phyloP scores from a whole-genome alignment of 2,888 invertebrate species.

The Ennomos quercinarius region DNA sequence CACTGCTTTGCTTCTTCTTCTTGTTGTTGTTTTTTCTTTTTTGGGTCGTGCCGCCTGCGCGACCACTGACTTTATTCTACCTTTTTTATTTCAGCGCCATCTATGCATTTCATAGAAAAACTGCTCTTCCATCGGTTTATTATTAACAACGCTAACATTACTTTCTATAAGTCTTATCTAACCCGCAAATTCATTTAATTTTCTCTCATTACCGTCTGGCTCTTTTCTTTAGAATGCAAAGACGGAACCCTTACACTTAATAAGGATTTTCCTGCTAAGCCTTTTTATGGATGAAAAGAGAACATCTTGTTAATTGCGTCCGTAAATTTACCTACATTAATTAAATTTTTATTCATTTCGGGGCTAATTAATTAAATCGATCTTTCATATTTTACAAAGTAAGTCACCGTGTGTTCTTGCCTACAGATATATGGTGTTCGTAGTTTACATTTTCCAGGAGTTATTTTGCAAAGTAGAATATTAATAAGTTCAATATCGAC shows the following conservation, averaged over 20 bases:
- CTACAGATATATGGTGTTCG: no score
- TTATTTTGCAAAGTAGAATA: no score
- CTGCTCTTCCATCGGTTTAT: no score
- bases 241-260: constrained; percentile 28
- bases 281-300: constrained; percentile 22
- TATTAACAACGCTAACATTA: no score
- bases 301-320: constrained; percentile 31
- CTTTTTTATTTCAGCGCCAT: no score
- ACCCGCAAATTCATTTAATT: constrained; percentile 13
- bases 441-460: no score
- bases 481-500: background rate
- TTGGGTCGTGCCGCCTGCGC: no score
- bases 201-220: constrained; percentile 30
- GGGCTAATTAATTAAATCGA: background rate
- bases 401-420: no score
- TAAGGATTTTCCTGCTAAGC: constrained; percentile 26
- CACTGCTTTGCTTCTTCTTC: no score
- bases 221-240: constrained; percentile 30
- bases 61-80: no score
- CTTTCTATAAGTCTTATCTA: constrained; percentile 21
- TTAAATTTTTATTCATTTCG: constrained; percentile 22
- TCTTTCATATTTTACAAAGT: background rate
- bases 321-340: constrained; percentile 25
- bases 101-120: no score
- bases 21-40: no score